These are phyloP conservation scores for Prorops nasuta DNA, from an alignment of 1,140 invertebrate genomes.

Conservation along the genomic window DNA sequence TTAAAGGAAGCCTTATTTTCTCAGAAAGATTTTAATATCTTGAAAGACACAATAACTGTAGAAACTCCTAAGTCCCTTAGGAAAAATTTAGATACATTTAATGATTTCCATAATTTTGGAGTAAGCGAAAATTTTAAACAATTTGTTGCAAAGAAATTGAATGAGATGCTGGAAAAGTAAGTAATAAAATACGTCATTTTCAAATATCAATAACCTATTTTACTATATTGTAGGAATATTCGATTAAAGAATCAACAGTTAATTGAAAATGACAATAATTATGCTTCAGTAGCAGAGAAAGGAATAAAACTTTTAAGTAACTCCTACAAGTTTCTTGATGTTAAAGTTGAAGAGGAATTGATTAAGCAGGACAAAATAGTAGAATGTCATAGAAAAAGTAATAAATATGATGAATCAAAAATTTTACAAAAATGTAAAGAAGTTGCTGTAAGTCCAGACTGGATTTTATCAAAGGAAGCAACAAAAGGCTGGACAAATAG, in stretches of 20 bases:
- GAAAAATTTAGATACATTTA: not conserved
- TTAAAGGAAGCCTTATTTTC: no score
- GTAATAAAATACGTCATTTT: slow-evolving; percentile 1
- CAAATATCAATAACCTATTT: not conserved
- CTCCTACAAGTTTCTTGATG: slow-evolving; percentile 18
- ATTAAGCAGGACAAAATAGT: not conserved
- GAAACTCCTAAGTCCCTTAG: slow-evolving; percentile 14
- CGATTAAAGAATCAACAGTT: slow-evolving; percentile 1
- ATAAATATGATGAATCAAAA: slow-evolving; percentile 12
- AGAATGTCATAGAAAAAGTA: slow-evolving; percentile 13
- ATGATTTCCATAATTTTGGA: slow-evolving; percentile 31
- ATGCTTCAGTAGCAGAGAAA: not conserved
- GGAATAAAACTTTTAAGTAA: slow-evolving; percentile 37
- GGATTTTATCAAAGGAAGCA: slow-evolving; percentile 32
- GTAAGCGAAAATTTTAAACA: slow-evolving; percentile 25
- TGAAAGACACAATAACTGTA: no score
- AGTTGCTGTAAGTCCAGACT: slow-evolving; percentile 30
- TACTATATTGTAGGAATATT: slow-evolving; percentile 20
- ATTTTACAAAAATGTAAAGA: slow-evolving; percentile 26
- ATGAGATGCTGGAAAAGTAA: slow-evolving; percentile 33
- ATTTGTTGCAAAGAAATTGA: slow-evolving; percentile 36
- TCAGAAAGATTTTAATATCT: no score
- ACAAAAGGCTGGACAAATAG: slow-evolving; percentile 34
- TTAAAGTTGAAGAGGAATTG: slow-evolving; percentile 5
- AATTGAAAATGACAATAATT: slow-evolving; percentile 1